These are phyloP conservation scores for Drosophila phalerata DNA, from an alignment of 2,888 invertebrate species.

Conservation along the genomic window DNA sequence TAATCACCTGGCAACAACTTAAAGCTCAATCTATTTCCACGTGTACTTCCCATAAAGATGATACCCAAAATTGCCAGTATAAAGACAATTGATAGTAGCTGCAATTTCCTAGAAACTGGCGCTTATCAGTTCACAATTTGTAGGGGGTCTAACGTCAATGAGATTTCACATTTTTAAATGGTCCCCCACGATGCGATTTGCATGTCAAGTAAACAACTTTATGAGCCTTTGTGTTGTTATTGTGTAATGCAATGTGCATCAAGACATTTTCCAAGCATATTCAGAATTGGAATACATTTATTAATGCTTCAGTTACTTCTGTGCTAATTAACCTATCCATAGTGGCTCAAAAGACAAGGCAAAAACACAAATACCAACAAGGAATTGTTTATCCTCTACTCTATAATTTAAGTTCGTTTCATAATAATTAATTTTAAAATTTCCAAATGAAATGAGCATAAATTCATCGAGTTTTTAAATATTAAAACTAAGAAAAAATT, in stretches of 20 bases:
- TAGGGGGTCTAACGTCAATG: conserved; percentile 39
- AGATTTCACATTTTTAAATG: conserved; percentile 7
- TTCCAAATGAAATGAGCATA: background rate
- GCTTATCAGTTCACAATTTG: conserved; percentile 19
- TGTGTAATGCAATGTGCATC: background rate
- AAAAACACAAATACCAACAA: too few relatives aligned
- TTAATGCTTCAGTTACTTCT: background rate
- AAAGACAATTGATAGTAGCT: conserved; percentile 9
- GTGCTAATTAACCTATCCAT: background rate
- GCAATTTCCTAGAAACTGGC: background rate
- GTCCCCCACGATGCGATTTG: conserved; percentile 16
- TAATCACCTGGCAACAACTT: conserved; percentile 57
- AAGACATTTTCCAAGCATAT: background rate
- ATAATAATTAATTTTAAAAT: too few relatives aligned
- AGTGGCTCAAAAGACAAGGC: too few relatives aligned
- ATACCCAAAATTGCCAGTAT: background rate
- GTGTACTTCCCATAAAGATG: conserved; percentile 1
- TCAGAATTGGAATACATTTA: background rate
- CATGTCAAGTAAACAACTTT: conserved; percentile 52
- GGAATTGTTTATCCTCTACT: too few relatives aligned
- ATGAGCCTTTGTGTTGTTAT: conserved; percentile 36
- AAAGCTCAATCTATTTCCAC: background rate
- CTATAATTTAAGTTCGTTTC: too few relatives aligned
- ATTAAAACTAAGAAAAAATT: background rate
- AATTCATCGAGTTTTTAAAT: background rate